phyloP scores from a whole-genome alignment of 2,113 vertebrate species.

The Tetrax tetrax region DNA sequence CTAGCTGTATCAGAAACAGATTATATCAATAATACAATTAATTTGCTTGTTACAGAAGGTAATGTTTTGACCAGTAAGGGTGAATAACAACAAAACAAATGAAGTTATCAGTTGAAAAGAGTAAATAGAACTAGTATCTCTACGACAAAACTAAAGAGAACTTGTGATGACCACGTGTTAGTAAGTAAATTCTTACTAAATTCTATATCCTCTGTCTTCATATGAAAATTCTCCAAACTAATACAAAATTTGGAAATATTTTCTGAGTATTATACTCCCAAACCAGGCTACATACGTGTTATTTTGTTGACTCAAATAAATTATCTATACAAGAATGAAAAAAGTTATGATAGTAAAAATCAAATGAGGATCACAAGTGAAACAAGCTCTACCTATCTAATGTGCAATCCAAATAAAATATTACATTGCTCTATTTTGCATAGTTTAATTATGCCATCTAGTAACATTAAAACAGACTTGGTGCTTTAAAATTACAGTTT shows the following conservation, averaged over 20 bases:
- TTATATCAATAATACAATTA: not conserved
- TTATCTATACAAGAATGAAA: not conserved
- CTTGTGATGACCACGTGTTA: not conserved
- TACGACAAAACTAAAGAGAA: not conserved
- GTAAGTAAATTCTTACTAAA: not conserved
- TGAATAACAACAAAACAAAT: not conserved
- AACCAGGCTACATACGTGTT: not conserved
- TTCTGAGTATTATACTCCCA: not conserved
- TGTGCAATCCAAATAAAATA: not conserved
- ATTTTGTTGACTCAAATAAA: not conserved
- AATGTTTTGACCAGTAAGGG: not conserved
- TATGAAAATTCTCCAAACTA: not conserved
- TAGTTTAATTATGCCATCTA: not conserved
- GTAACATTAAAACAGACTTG: not conserved
- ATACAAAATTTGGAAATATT: not conserved
- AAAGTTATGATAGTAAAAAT: not conserved
- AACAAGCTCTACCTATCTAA: not conserved
- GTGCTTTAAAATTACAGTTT: not conserved
- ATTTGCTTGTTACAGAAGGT: not conserved
- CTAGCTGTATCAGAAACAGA: not conserved
- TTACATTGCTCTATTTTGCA: not conserved
- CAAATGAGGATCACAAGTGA: constrained; percentile 5
- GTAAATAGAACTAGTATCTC: not conserved
- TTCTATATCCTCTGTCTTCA: not conserved
- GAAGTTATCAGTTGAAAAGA: not conserved